A percentile compares a stretch with the other conserved stretches of the same genome.
Conservation (phyloP, 2,797 vertebrate genomes). For the Anisognathus igniventris region DNA sequence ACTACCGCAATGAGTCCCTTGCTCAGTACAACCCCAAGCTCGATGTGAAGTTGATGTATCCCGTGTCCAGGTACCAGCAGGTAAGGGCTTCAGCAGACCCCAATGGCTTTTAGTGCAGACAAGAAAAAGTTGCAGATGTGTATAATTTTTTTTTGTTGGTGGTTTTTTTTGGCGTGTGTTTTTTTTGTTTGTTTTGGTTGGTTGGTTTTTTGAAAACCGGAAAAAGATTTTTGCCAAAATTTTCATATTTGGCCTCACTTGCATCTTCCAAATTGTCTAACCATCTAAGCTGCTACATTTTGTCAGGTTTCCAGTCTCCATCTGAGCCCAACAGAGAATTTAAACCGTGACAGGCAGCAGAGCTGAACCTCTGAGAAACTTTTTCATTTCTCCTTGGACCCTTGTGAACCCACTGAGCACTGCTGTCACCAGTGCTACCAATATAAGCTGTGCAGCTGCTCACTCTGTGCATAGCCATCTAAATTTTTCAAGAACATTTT, state of each 20-base stretch:
- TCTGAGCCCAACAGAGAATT: not conserved
- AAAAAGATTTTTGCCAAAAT: not conserved
- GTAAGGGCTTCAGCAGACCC: constrained; percentile 44
- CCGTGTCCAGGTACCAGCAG: constrained; percentile 86
- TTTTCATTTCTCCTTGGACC: not conserved
- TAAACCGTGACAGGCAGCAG: not conserved
- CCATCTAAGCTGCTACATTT: not conserved
- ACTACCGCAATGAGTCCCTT: constrained; percentile 91
- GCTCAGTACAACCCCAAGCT: constrained; percentile 94
- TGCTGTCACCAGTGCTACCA: not conserved
- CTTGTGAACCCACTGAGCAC: accelerated
- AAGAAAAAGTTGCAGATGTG: not conserved
- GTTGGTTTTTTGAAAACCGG: not conserved
- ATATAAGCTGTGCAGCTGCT: not conserved
- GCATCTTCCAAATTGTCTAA: not conserved
- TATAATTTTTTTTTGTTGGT: not conserved
- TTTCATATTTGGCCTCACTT: not conserved
- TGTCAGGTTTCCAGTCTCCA: not conserved
- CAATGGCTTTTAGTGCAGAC: not conserved
- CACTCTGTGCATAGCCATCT: not conserved
- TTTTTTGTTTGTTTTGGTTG: not conserved
- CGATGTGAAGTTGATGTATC: constrained; percentile 90
- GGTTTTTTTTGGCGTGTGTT: not conserved
- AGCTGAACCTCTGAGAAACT: not conserved
- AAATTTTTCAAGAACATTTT: not conserved